These are phyloP conservation scores for Semnornis frantzii DNA, from an alignment of 2,113 vertebrate genomes.

Conservation along the genomic window DNA sequence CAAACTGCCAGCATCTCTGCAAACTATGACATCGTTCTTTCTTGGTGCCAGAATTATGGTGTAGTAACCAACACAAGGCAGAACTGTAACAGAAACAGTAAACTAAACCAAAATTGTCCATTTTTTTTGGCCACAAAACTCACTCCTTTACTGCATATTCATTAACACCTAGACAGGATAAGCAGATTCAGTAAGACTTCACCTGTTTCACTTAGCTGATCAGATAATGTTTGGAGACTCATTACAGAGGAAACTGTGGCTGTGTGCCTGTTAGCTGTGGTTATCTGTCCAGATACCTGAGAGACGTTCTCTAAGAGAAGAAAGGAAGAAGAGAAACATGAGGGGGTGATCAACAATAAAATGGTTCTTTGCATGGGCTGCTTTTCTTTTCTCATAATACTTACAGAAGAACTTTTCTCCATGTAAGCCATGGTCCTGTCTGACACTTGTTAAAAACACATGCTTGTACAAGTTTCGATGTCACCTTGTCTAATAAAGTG, in stretches of 20 bases:
- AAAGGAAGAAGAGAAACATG: neutral
- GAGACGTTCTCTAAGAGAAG: slow-evolving; percentile 16
- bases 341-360: neutral
- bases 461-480: neutral
- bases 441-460: neutral
- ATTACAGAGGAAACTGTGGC: neutral
- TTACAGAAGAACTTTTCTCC: neutral
- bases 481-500: neutral
- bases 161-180: neutral
- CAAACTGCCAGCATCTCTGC: neutral
- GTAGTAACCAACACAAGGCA: neutral
- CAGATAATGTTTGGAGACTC: neutral
- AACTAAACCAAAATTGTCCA: neutral
- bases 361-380: neutral
- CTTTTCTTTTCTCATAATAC: neutral
- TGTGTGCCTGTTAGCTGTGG: neutral
- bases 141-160: neutral
- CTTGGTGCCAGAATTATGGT: neutral
- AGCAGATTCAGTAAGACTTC: neutral
- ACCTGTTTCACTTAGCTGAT: neutral
- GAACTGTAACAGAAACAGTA: neutral
- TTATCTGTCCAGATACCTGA: slow-evolving; percentile 14
- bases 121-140: neutral
- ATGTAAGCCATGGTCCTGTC: neutral
- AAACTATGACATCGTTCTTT: neutral